Evolutionary conservation across 2,888 invertebrate species (phyloP), one percentile per base, ranked within the genome.

Genomic region (Drosophila peninsularis): DNA sequence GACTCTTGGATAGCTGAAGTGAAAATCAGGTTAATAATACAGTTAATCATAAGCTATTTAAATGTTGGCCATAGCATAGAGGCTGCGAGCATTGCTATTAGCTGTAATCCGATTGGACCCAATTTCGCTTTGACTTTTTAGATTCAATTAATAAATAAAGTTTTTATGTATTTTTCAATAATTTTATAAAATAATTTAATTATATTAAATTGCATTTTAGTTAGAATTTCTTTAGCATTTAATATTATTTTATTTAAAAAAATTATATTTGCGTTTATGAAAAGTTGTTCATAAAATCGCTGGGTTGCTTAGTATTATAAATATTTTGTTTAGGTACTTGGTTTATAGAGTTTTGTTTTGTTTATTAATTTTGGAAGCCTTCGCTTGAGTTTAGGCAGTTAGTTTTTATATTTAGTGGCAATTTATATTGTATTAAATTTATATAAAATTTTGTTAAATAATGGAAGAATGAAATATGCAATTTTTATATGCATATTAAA

Each of bases 281-380:
- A 47, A 47, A 2, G 1, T 50, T 9, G 21, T 10, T 34, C 0
- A 19, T 24, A 45, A 60, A 53, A 39, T 70, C 70, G 78, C 65
- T 77, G 78, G 78, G 47, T 32, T 70, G 47, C 37, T 53, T 52
- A 45, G 5, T 45, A n/a, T 32, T 41, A 32, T 3, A 37, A 17
- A 1, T 42, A 10, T 30, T 30, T 56, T 19, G 3, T 47, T 32
- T 17, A 37, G 19, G 27, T 54, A 30, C 30, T 32, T 47, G 14
- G n/a, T 37, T 53, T 5, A 3, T 17, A 11, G 17, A 3, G n/a
- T 24, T 24, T 24, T 0, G 6, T 17, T 17, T 27, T 4, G 2
- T 3, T 17, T 0, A 19, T 14, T 30, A 10, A 14, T 36, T 44
- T 21, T 65, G 32, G 10, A 39, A 49, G 61, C n/a, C n/a, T n/a